These are phyloP conservation scores for Perognathus longimembris DNA, from an alignment of 2,113 vertebrate species.

Conservation along the genomic window DNA sequence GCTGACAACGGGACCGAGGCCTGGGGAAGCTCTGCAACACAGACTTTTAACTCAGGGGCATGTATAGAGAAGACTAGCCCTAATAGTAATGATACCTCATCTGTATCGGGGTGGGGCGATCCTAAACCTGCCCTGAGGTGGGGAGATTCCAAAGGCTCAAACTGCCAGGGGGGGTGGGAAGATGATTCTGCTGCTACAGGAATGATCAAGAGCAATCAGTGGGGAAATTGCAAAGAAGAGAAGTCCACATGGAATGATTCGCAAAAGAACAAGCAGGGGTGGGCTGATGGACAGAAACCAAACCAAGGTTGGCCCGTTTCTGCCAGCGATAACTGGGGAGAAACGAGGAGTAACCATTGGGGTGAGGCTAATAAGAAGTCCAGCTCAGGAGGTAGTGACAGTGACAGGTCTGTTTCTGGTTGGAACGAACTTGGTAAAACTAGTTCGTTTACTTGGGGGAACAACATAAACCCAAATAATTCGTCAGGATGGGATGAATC, in stretches of 20 bases:
- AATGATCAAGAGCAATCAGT: conserved; percentile 91
- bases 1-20: conserved; percentile 91
- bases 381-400: conserved; percentile 92
- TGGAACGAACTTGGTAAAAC: conserved; percentile 93
- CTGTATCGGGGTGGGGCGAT: conserved; percentile 90
- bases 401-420: conserved; percentile 94
- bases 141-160: conserved; percentile 92
- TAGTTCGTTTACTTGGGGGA: conserved; percentile 92
- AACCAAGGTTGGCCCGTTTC: conserved; percentile 89
- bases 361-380: conserved; percentile 91
- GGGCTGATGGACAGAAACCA: conserved; percentile 87
- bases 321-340: conserved; percentile 89
- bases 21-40: conserved; percentile 92
- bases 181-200: conserved; percentile 89
- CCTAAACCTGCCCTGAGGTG: conserved; percentile 91
- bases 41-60: conserved; percentile 92
- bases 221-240: conserved; percentile 90
- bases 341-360: conserved; percentile 93
- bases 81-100: conserved; percentile 87
- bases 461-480: conserved; percentile 88
- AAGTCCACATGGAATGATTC: conserved; percentile 93
- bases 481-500: conserved; percentile 90
- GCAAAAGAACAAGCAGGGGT: conserved; percentile 93
- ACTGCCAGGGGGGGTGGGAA: conserved; percentile 91
- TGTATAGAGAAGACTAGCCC: conserved; percentile 90